Conservation (phyloP, 2,797 vertebrate genomes). For the Gymnoscopelus microlampas region DNA sequence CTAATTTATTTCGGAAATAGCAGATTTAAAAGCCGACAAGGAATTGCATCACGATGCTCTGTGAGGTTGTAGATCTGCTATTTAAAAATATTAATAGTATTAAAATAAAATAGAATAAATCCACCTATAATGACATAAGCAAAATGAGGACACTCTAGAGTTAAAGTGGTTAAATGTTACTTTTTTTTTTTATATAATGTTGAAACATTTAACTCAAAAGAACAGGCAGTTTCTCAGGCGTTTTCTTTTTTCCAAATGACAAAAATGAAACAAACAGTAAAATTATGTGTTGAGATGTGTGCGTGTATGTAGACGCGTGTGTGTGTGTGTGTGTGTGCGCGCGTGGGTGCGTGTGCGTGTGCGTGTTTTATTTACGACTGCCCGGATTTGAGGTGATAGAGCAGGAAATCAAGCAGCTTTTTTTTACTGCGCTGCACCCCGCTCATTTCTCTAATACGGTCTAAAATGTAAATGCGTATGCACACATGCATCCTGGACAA, state of each 20-base stretch:
- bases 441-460: conserved; percentile 89
- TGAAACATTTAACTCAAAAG: neutral
- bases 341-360: neutral
- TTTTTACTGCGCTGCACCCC: conserved; percentile 65
- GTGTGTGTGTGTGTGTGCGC: neutral
- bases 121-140: no score
- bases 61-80: no score
- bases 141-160: no score
- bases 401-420: conserved; percentile 70
- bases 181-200: no score
- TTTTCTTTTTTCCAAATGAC: neutral
- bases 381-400: conserved; percentile 80
- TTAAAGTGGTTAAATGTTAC: no score
- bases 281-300: conserved; percentile 32
- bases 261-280: neutral
- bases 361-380: conserved; percentile 83
- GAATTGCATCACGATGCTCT: no score
- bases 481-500: conserved; percentile 78
- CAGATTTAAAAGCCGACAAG: no score
- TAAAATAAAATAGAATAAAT: no score
- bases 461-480: conserved; percentile 85
- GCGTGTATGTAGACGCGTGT: conserved; percentile 14
- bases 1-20: no score
- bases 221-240: neutral
- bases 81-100: no score